phyloP scores from a whole-genome alignment of 2,888 invertebrate species.

The Seira sanloemensis region DNA sequence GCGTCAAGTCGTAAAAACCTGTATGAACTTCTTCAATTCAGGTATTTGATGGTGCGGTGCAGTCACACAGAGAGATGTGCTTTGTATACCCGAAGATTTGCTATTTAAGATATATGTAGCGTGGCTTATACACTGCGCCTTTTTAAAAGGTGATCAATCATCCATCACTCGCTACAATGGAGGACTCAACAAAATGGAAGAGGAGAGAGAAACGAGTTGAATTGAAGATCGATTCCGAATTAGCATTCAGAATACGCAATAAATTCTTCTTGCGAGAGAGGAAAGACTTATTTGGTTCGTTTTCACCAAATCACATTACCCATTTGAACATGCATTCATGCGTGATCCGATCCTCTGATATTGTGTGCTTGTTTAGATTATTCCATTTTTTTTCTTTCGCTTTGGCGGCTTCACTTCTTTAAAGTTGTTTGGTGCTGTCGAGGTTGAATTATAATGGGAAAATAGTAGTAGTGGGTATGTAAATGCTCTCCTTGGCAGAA shows the following conservation, averaged over 20 bases:
- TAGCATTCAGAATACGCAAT: conserved; percentile 47
- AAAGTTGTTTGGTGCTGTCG: background rate
- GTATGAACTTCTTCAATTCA: conserved; percentile 33
- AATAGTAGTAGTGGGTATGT: background rate
- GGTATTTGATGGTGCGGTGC: background rate
- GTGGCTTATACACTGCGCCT: background rate
- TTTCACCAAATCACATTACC: conserved; percentile 15
- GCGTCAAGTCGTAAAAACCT: conserved; percentile 42
- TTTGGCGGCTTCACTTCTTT: background rate
- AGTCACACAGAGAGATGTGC: background rate
- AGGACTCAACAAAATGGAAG: conserved; percentile 41
- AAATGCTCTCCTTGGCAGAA: background rate
- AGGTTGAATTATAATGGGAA: background rate
- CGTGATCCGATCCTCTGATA: conserved; percentile 38
- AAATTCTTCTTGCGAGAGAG: conserved; percentile 14
- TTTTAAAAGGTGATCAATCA: conserved; percentile 35
- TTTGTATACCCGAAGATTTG: background rate
- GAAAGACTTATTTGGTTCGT: conserved; percentile 33
- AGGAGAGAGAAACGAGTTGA: background rate
- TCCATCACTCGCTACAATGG: conserved; percentile 17
- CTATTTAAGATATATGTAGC: background rate
- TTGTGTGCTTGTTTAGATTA: conserved; percentile 12
- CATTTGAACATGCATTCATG: conserved; percentile 15
- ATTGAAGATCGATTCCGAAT: conserved; percentile 24
- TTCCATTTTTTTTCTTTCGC: background rate